Percentiles rank a stretch among this genome's conserved stretches.
These are phyloP conservation scores for Heliconius aoede DNA, from an alignment of 2,888 invertebrate species.

Conservation along the genomic window DNA sequence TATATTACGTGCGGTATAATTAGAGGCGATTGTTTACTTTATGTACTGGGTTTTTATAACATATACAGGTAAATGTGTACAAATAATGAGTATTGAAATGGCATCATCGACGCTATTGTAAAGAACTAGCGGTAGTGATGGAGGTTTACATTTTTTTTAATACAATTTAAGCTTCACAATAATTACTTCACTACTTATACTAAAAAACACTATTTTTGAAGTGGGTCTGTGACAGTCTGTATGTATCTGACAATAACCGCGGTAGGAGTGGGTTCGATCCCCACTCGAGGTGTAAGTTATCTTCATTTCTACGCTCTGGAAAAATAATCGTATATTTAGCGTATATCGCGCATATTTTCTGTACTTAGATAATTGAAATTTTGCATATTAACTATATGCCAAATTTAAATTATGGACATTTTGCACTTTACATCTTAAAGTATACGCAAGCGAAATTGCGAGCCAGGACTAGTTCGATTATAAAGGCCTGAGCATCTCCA, in stretches of 20 bases:
- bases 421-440: too few species aligned
- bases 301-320: background rate
- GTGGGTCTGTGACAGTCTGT: too few species aligned
- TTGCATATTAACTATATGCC: too few species aligned
- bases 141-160: too few species aligned
- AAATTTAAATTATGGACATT: too few species aligned
- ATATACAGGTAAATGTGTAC: background rate
- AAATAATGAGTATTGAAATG: slow-evolving; percentile 8
- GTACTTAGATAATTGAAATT: too few species aligned
- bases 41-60: slow-evolving; percentile 29
- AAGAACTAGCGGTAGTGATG: background rate
- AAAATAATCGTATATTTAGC: background rate
- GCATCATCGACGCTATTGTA: slow-evolving; percentile 14
- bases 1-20: slow-evolving; percentile 38
- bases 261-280: background rate
- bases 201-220: too few species aligned
- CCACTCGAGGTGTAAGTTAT: background rate
- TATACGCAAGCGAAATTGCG: too few species aligned
- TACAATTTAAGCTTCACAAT: too few species aligned
- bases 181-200: too few species aligned
- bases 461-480: background rate
- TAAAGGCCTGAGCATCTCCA: background rate
- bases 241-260: too few species aligned
- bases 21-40: slow-evolving; percentile 32
- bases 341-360: too few species aligned